Evolutionary conservation across 2,888 invertebrate genomes (phyloP), one percentile per base, ranked within the genome.

Genomic region (Tenthredo amoena): DNA sequence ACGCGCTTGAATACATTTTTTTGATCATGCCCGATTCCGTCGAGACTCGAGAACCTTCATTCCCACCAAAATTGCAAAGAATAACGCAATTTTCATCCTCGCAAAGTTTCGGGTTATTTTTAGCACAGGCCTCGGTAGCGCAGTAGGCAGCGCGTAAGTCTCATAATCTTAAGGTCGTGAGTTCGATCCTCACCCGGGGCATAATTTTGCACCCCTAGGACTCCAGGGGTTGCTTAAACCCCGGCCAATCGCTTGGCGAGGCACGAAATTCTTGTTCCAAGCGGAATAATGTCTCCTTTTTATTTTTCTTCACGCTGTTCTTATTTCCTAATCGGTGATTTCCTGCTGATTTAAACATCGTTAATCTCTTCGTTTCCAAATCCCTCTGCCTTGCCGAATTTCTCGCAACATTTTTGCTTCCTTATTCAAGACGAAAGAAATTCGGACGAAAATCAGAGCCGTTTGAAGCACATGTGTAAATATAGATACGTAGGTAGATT

Each of bases 121-220:
- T 47, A 26, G 43, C 86, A 91, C 85, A 47, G 31, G 96, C 96
- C 96, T 96, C 96, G 96, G 96, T 96, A 95, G 96, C 96, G 96
- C 97, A 97, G 97, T 96, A 96, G 97, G 97, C 96, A 97, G 97
- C 96, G 97, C 97, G 97, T 97, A 96, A 97, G 96, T 97, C 97
- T 97, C 96, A 97, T 97, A 96, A 97, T 97, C 96, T 97, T 96
- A 97, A 97, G 97, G 97, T 97, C 97, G 97, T 97, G 97, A 97
- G 97, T 97, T 97, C 97, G 97, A 97, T 96, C 97, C 97, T 97
- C 97, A 97, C 97, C 96, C 96, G 97, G 97, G 96, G 96, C 96
- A 97, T 89, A 87, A 88, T 88, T 93, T 94, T 94, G 81, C 62
- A 62, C 62, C 62, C 12, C 7, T 58, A 21, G 40, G 6, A 21